Conservation (phyloP, 2,113 vertebrate genomes). For the Ciconia stormi region DNA sequence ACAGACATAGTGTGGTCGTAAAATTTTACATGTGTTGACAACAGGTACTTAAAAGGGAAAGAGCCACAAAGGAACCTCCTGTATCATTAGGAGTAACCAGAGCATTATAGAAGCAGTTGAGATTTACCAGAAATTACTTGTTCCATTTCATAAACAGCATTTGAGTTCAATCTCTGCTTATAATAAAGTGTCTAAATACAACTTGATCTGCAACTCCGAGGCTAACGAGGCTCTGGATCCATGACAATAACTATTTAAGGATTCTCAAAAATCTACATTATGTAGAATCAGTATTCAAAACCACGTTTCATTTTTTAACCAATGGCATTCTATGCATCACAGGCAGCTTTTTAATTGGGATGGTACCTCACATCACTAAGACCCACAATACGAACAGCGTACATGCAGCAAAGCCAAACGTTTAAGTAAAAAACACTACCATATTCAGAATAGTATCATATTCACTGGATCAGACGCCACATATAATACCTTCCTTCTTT, state of each 20-base stretch:
- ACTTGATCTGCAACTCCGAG: not conserved
- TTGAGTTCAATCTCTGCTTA: not conserved
- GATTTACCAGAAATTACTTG: not conserved
- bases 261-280: not conserved
- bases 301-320: not conserved
- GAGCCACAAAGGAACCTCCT: not conserved
- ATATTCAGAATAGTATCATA: not conserved
- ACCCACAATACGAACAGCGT: not conserved
- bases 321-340: not conserved
- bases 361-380: not conserved
- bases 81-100: not conserved
- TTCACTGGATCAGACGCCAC: not conserved
- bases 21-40: accelerated
- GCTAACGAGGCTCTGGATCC: not conserved
- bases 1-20: accelerated
- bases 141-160: not conserved
- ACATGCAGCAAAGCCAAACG: not conserved
- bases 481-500: not conserved
- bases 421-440: not conserved
- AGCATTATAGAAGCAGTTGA: not conserved
- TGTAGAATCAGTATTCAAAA: not conserved
- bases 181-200: not conserved
- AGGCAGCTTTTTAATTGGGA: not conserved
- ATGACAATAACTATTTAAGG: not conserved
- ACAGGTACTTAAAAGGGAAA: not conserved